Conservation (phyloP, 2,888 invertebrate genomes). For the Eristalis arbustorum region DNA sequence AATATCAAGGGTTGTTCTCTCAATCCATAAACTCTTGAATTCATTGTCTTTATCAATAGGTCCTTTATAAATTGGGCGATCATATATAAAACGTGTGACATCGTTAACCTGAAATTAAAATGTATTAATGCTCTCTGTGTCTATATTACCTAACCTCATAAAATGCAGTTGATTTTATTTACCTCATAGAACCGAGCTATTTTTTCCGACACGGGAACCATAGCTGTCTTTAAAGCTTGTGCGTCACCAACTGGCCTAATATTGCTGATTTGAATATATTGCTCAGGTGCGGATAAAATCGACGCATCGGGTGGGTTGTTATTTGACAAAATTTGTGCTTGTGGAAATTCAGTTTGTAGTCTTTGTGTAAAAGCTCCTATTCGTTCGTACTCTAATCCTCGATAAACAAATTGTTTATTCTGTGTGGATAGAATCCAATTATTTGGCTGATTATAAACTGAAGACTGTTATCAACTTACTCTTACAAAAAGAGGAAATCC, state of each 20-base stretch:
- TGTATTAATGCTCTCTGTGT: background rate
- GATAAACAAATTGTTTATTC: slow-evolving; percentile 97
- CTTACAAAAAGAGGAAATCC: slow-evolving; percentile 96
- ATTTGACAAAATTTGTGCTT: slow-evolving; percentile 95
- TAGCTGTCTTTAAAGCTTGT: slow-evolving; percentile 82
- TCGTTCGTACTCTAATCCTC: slow-evolving; percentile 96
- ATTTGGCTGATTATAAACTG: background rate
- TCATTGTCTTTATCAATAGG: slow-evolving; percentile 96
- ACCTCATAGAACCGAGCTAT: slow-evolving; percentile 94
- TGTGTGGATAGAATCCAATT: slow-evolving; percentile 76
- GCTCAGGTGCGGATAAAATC: slow-evolving; percentile 91
- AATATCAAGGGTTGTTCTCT: slow-evolving; percentile 92
- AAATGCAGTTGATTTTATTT: slow-evolving; percentile 80
- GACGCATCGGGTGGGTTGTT: slow-evolving; percentile 95
- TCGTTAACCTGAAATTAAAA: slow-evolving; percentile 75
- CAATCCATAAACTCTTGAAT: slow-evolving; percentile 97
- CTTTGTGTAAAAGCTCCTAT: slow-evolving; percentile 96
- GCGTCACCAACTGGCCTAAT: slow-evolving; percentile 93
- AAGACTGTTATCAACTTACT: slow-evolving; percentile 82
- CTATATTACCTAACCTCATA: background rate
- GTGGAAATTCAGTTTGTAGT: slow-evolving; percentile 95
- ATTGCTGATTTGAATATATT: slow-evolving; percentile 97
- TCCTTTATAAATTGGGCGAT: slow-evolving; percentile 93
- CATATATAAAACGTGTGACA: slow-evolving; percentile 93
- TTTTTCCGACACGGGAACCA: slow-evolving; percentile 89